Conservation (phyloP, 2,888 invertebrate genomes). For the Subacronicta megacephala region DNA sequence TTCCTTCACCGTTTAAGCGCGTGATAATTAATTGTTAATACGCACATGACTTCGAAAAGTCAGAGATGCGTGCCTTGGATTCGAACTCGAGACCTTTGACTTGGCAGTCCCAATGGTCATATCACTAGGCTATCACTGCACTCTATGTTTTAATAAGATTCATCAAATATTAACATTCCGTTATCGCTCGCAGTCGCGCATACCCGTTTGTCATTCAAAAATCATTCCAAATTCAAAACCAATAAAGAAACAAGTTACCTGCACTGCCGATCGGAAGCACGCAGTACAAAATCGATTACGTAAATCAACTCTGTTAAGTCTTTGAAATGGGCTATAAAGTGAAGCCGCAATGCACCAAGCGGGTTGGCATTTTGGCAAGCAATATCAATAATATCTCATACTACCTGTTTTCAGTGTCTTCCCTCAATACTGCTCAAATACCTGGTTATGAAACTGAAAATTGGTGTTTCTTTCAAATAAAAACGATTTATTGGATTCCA, state of each 20-base stretch:
- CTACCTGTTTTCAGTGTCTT: constrained; percentile 16
- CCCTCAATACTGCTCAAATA: constrained; percentile 20
- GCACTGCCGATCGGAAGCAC: constrained; percentile 18
- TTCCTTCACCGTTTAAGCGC: no score
- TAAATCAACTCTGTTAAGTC: constrained; percentile 23
- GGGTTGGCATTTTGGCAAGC: constrained; percentile 44
- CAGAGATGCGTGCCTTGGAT: no score
- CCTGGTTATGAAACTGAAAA: constrained; percentile 24
- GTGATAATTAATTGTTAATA: no score
- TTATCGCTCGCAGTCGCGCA: no score
- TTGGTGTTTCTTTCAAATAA: constrained; percentile 21
- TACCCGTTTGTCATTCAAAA: neutral
- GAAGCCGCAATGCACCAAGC: constrained; percentile 37
- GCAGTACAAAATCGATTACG: constrained; percentile 18
- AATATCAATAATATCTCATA: constrained; percentile 20
- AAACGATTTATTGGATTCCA: constrained; percentile 9
- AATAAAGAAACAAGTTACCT: constrained; percentile 13
- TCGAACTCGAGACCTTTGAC: no score
- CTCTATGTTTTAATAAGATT: no score
- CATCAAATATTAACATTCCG: no score
- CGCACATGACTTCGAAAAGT: no score
- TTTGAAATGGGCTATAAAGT: constrained; percentile 29
- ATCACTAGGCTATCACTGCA: no score
- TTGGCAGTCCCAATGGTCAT: no score
- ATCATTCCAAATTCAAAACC: constrained; percentile 9